A percentile compares a stretch with the other conserved stretches of the same genome.
Conservation (phyloP, 1,140 invertebrate genomes). For the Lepidurus packardi region DNA sequence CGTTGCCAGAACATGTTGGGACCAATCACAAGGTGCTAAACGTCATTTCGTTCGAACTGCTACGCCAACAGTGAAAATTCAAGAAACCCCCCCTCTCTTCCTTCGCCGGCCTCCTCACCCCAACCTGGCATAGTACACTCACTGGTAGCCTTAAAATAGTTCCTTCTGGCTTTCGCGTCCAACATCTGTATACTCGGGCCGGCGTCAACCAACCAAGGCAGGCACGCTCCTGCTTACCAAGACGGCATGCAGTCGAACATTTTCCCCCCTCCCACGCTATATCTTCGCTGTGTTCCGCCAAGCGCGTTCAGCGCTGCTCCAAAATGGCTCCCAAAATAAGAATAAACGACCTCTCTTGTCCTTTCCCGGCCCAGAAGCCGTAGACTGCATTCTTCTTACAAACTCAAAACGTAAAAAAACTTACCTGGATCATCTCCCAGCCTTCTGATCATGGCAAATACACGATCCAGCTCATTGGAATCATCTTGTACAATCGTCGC, state of each 20-base stretch:
- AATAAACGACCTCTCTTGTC: background rate
- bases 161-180: slow-evolving; percentile 8
- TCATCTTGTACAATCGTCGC: slow-evolving; percentile 41
- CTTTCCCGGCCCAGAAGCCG: slow-evolving; percentile 4
- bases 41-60: background rate
- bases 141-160: slow-evolving; percentile 3
- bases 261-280: background rate
- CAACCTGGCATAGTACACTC: background rate
- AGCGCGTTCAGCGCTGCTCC: background rate
- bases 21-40: background rate
- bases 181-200: background rate
- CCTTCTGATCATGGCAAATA: slow-evolving; percentile 46
- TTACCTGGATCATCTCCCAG: slow-evolving; percentile 49
- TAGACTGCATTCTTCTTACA: slow-evolving; percentile 6
- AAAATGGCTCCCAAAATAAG: slow-evolving; percentile 24
- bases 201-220: background rate
- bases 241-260: background rate
- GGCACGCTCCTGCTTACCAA: background rate
- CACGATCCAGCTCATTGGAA: slow-evolving; percentile 43
- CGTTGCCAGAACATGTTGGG: background rate
- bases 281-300: background rate
- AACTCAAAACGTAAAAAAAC: slow-evolving; percentile 30
- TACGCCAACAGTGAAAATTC: background rate
- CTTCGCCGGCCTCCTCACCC: background rate
- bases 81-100: background rate